phyloP scores from a whole-genome alignment of 1,140 invertebrate genomes.

The Scaptomyza graminum region DNA sequence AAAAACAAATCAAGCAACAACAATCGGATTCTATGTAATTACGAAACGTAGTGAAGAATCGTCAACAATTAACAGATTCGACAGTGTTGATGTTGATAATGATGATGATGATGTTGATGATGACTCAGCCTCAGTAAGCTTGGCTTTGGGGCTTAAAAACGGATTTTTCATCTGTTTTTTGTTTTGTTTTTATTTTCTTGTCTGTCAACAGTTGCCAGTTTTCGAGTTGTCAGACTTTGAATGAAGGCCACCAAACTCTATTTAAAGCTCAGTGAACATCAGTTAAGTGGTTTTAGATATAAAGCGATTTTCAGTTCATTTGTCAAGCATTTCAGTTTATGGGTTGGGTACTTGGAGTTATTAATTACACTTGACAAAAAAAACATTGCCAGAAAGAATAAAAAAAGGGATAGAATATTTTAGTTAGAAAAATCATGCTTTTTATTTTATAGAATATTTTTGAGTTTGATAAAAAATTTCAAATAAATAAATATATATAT shows the following conservation, averaged over 20 bases:
- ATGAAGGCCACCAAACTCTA: slow-evolving; percentile 12
- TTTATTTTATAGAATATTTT: too few species aligned
- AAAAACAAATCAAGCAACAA: slow-evolving; percentile 38
- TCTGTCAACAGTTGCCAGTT: slow-evolving; percentile 21
- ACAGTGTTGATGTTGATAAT: slow-evolving; percentile 27
- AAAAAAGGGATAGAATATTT: too few species aligned
- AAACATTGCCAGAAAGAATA: too few species aligned
- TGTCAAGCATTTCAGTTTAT: slow-evolving; percentile 13
- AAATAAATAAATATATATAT: too few species aligned
- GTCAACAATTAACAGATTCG: slow-evolving; percentile 42
- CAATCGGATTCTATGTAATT: slow-evolving; percentile 61
- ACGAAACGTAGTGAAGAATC: slow-evolving; percentile 41
- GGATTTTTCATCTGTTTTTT: slow-evolving; percentile 3
- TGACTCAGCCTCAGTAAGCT: slow-evolving; percentile 25
- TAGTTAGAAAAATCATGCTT: too few species aligned
- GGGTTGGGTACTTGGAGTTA: slow-evolving; percentile 13
- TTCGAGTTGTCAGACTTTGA: neutral
- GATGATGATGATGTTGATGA: slow-evolving; percentile 21
- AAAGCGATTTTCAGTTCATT: slow-evolving; percentile 28
- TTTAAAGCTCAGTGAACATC: slow-evolving; percentile 5
- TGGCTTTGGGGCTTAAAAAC: neutral
- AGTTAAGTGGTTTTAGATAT: slow-evolving; percentile 4
- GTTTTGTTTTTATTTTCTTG: neutral
- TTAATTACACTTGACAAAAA: neutral
- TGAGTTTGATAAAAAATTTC: too few species aligned